Conservation (phyloP, 2,113 vertebrate species). For the Melanotaenia duboulayi region DNA sequence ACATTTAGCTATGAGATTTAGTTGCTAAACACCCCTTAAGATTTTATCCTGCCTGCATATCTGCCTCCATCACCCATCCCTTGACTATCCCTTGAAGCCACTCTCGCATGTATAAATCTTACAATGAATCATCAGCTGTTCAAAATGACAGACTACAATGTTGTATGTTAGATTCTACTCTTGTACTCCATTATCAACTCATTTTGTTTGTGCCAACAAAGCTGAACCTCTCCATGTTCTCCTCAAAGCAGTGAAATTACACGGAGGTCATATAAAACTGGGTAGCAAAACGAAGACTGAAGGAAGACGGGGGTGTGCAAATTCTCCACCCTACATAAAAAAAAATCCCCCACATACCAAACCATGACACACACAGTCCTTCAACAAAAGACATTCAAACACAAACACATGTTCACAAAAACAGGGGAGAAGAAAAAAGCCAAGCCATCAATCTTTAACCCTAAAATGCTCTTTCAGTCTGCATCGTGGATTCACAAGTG, state of each 20-base stretch:
- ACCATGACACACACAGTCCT: slow-evolving; percentile 21
- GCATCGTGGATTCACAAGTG: not conserved
- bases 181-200: slow-evolving; percentile 16
- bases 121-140: too few species aligned
- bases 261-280: slow-evolving; percentile 28
- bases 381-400: too few species aligned
- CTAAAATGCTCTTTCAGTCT: slow-evolving; percentile 1
- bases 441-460: slow-evolving; percentile 1
- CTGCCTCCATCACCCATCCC: too few species aligned
- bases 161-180: too few species aligned
- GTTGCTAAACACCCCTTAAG: too few species aligned
- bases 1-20: too few species aligned
- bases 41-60: too few species aligned
- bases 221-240: not conserved
- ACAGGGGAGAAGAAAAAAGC: not conserved
- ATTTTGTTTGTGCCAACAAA: too few species aligned
- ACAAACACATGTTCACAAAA: not conserved
- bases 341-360: slow-evolving; percentile 27
- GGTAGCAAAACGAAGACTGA: slow-evolving; percentile 26
- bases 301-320: slow-evolving; percentile 33
- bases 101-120: too few species aligned
- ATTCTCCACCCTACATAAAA: slow-evolving; percentile 33
- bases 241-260: slow-evolving; percentile 36
- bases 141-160: too few species aligned
- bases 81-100: too few species aligned